Evolutionary conservation across 2,797 vertebrate species (phyloP).

Genomic region (Enteromius argenteus): DNA sequence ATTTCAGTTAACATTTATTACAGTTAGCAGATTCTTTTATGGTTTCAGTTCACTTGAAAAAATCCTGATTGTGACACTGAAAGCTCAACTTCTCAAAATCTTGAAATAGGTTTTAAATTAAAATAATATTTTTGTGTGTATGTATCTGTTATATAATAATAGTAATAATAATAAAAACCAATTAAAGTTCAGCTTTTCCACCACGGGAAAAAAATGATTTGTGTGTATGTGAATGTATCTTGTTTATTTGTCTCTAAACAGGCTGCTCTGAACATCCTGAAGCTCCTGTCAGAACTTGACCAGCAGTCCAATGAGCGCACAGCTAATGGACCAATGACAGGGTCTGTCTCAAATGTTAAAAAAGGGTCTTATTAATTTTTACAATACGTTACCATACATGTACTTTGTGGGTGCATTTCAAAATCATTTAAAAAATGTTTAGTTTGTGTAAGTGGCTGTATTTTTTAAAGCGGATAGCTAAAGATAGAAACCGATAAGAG

Average conservation of each 20-base stretch:
- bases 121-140: neutral
- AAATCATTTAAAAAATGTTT: neutral
- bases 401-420: neutral
- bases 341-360: constrained; percentile 79
- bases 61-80: too few relatives aligned
- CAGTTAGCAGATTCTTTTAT: too few relatives aligned
- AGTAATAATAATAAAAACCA: too few relatives aligned
- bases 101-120: neutral
- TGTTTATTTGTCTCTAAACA: constrained; percentile 62
- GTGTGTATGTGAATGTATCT: neutral
- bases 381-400: neutral
- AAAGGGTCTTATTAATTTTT: neutral
- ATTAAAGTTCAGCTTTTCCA: too few relatives aligned
- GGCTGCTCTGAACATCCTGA: constrained; percentile 98
- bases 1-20: neutral
- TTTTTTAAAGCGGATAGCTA: neutral
- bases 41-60: too few relatives aligned
- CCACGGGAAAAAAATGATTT: neutral
- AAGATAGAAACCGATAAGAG: neutral
- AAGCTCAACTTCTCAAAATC: too few relatives aligned
- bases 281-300: constrained; percentile 96
- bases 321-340: constrained; percentile 94
- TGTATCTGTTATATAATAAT: neutral
- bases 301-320: constrained; percentile 92
- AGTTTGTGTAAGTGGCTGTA: neutral